Base-by-base conservation (phyloP, 2,888 invertebrate genomes). In the Branchinecta sandiegonensis region DNA sequence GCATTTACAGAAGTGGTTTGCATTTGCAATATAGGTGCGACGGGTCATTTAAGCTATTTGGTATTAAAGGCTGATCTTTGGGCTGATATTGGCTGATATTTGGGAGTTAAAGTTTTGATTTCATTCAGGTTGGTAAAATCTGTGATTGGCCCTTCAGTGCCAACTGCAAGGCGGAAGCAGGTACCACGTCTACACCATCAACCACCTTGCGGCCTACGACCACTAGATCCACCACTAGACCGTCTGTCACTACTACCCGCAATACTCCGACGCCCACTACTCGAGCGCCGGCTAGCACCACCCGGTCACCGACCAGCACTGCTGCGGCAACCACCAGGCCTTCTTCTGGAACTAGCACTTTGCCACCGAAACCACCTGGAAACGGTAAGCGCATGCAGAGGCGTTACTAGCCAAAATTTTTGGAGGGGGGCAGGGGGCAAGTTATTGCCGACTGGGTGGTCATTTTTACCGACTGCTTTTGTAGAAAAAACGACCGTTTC, bases 71-170 rank as follows among this genome's bases (percentile, higher is more conserved):
- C n/a, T n/a, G n/a, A n/a, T n/a, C n/a, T n/a, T 37, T 37, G 37
- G n/a, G n/a, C n/a, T n/a, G n/a, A n/a, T n/a, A 37, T 37, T 37
- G 37, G 5, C 6, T 37, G 37, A 37, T 37, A 37, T 37, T 37
- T 37, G 37, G 6, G 37, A 37, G 37, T 37, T 37, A 4, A 37
- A 37, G 37, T 37, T 5, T 6, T 37, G 37, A 2, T 56, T 9
- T 56, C n/a, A 11, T 56, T 56, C 23, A 56, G 63, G 63, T n/a
- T 11, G n/a, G 14, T 56, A n/a, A 17, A 56, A 56, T 56, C n/a
- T 56, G 63, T 56, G 63, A 56, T 23, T 56, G 63, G 63, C 63
- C 63, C 8, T 56, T 23, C n/a, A 56, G 23, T 56, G 63, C 63
- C n/a, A 56, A 56, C 23, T 56, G 63, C 23, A 56, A 56, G 23